phyloP scores from a whole-genome alignment of 1,140 invertebrate species.

The Eupristina koningsbergeri region DNA sequence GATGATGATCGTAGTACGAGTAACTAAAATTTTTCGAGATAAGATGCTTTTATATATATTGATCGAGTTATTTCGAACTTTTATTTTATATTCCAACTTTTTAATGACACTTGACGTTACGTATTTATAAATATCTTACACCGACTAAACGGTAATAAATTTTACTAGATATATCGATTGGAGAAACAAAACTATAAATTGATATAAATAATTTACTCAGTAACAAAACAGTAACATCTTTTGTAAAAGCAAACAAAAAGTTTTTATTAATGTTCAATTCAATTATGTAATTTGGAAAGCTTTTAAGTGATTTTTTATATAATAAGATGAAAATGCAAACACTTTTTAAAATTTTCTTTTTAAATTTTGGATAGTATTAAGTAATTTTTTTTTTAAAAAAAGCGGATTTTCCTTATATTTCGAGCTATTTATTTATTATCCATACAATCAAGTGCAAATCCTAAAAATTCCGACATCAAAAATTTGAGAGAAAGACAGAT shows the following conservation, averaged over 20 bases:
- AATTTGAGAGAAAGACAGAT: neutral
- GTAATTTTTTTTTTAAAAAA: neutral
- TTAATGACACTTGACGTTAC: no score
- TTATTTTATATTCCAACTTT: neutral
- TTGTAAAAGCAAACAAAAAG: no score
- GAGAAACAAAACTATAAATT: no score
- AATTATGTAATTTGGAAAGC: neutral
- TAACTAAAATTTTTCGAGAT: neutral
- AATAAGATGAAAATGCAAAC: neutral
- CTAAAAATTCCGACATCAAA: neutral
- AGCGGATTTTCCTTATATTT: neutral
- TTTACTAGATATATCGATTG: no score
- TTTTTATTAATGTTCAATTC: no score
- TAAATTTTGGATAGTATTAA: neutral
- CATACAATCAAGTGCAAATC: neutral
- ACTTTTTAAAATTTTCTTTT: neutral
- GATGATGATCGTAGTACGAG: neutral
- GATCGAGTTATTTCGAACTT: neutral
- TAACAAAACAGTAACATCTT: no score
- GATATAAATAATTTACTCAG: no score
- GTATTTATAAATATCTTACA: no score
- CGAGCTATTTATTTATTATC: neutral
- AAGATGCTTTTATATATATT: neutral
- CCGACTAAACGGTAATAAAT: no score
- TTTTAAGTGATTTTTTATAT: neutral